These are phyloP conservation scores for Corythornis cristatus DNA, from an alignment of 2,113 vertebrate genomes.

Conservation along the genomic window DNA sequence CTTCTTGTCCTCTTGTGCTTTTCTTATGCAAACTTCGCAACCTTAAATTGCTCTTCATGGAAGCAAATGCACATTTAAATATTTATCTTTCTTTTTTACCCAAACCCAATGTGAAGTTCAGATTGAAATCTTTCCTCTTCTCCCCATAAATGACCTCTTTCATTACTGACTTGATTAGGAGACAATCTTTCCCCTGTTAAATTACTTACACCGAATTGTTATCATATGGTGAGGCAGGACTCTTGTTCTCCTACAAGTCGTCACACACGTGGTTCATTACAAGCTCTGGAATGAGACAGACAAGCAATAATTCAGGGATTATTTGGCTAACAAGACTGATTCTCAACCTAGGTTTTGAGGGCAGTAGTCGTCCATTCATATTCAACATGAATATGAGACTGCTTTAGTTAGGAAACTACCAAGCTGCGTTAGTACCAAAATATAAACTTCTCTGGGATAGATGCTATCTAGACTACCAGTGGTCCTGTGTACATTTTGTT, in stretches of 20 bases:
- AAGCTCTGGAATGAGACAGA: background rate
- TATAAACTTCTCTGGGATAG: background rate
- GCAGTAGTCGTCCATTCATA: background rate
- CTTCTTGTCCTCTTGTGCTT: background rate
- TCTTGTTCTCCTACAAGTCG: background rate
- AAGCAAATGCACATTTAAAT: background rate
- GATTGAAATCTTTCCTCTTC: background rate
- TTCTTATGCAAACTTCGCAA: background rate
- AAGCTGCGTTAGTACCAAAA: background rate
- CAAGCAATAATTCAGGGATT: background rate
- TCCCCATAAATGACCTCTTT: background rate
- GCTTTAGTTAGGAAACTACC: background rate
- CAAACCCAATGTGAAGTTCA: background rate
- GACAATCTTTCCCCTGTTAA: background rate
- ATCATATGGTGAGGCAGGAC: fast-evolving
- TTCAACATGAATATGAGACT: background rate
- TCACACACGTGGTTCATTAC: fast-evolving
- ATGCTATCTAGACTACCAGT: background rate
- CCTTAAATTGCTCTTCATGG: background rate
- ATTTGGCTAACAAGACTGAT: background rate
- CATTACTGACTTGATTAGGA: background rate
- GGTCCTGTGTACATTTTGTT: background rate
- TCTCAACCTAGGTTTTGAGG: background rate
- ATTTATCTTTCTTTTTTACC: background rate
- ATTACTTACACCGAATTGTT: background rate